Conservation (phyloP, 1,140 invertebrate genomes). For the Mesaphorura yosii region DNA sequence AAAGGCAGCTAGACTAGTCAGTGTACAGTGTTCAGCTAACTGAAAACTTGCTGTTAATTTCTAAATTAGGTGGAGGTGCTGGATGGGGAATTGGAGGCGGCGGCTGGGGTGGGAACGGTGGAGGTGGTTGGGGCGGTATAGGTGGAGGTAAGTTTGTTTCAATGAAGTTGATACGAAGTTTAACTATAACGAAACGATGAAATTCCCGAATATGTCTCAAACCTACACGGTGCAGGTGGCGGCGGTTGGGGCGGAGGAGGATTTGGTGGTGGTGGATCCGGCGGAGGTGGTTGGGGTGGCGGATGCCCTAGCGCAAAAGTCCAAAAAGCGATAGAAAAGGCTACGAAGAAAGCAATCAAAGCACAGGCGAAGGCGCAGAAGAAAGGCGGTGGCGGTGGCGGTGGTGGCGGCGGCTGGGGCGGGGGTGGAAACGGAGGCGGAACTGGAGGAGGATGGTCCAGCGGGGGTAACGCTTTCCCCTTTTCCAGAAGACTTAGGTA, state of each 20-base stretch:
- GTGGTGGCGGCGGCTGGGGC: not conserved
- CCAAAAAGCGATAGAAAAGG: not conserved
- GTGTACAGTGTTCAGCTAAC: no score
- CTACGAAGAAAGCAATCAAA: not conserved
- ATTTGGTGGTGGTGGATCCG: not conserved
- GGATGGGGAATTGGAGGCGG: slow-evolving; percentile 3
- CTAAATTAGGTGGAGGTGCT: not conserved
- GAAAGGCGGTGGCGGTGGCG: not conserved
- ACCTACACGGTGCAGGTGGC: not conserved
- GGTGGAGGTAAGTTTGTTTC: not conserved
- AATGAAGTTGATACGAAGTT: no score
- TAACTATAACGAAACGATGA: no score
- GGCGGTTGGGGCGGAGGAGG: not conserved
- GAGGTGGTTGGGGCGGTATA: not conserved
- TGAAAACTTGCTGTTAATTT: no score
- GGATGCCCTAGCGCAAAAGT: not conserved
- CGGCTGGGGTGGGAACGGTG: no score
- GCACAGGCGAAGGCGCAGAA: not conserved
- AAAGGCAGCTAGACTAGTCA: no score
- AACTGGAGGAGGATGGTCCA: no score
- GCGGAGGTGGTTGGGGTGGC: slow-evolving; percentile 2
- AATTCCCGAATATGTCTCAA: no score
- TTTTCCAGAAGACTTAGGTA: not conserved
- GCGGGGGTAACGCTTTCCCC: not conserved
- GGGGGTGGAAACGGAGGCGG: not conserved